phyloP scores from a whole-genome alignment of 2,797 vertebrate species.

The Gorsachius magnificus region DNA sequence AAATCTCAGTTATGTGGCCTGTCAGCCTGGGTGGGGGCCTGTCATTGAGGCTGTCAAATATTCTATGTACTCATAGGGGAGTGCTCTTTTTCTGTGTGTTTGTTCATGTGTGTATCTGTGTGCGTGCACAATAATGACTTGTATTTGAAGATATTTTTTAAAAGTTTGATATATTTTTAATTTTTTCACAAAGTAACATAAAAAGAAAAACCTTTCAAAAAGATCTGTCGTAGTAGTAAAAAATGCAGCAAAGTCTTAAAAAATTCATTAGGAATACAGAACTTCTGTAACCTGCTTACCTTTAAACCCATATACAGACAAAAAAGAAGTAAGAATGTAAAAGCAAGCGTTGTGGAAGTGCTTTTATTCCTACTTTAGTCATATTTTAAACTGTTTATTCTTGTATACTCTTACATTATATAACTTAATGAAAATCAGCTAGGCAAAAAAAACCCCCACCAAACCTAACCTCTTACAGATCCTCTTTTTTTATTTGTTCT shows the following conservation, averaged over 20 bases:
- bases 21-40: not conserved
- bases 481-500: not conserved
- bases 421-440: not conserved
- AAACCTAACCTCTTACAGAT: not conserved
- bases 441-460: not conserved
- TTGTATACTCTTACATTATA: not conserved
- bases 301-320: not conserved
- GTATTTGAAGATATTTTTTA: not conserved
- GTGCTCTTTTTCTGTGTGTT: not conserved
- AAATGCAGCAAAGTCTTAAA: not conserved
- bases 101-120: accelerated
- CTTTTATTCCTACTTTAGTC: not conserved
- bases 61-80: not conserved
- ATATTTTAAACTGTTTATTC: not conserved
- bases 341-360: not conserved
- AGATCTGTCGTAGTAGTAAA: not conserved
- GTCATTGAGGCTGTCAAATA: not conserved
- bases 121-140: not conserved
- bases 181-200: not conserved
- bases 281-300: not conserved
- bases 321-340: not conserved
- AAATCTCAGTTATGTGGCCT: not conserved
- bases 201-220: not conserved
- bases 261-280: not conserved
- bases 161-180: not conserved